phyloP scores from a whole-genome alignment of 2,888 invertebrate species.

The Philhelius pedissequus region DNA sequence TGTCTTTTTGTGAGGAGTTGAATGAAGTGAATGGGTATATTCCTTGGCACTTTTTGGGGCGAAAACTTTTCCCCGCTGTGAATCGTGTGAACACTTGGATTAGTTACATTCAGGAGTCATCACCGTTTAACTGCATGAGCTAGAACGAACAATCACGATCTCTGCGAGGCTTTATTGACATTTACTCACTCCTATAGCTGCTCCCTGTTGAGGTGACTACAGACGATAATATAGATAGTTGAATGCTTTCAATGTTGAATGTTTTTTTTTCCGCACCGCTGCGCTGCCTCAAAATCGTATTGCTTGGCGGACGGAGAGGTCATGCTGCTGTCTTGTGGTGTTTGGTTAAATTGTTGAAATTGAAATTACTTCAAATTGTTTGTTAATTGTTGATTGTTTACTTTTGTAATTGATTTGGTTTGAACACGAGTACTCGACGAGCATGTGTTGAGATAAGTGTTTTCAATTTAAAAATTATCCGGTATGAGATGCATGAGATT shows the following conservation, averaged over 20 bases:
- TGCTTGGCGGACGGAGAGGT: neutral
- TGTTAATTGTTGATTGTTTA: conserved; percentile 64
- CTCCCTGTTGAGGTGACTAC: too few species aligned
- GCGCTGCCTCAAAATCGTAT: too few species aligned
- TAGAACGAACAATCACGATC: conserved; percentile 59
- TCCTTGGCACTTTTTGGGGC: conserved; percentile 5
- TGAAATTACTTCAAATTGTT: conserved; percentile 61
- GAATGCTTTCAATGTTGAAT: neutral
- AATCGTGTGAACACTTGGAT: conserved; percentile 50
- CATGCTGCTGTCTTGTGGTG: conserved; percentile 3
- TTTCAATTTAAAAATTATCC: neutral
- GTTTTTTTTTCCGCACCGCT: too few species aligned
- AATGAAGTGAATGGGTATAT: conserved; percentile 28
- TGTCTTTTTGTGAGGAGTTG: conserved; percentile 5
- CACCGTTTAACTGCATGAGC: neutral
- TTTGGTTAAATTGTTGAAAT: conserved; percentile 54
- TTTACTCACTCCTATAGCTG: conserved; percentile 51
- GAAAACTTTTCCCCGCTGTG: conserved; percentile 1
- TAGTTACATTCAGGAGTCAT: conserved; percentile 1
- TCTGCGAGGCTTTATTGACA: conserved; percentile 57
- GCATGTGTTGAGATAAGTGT: conserved; percentile 38
- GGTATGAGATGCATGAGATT: too few species aligned
- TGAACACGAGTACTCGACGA: conserved; percentile 21
- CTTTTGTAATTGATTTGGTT: conserved; percentile 65
- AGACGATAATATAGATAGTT: conserved; percentile 24